A percentile compares a stretch with the other conserved stretches of the same genome.
These are phyloP conservation scores for Nematolebias whitei DNA, from an alignment of 2,113 vertebrate genomes.

Conservation along the genomic window DNA sequence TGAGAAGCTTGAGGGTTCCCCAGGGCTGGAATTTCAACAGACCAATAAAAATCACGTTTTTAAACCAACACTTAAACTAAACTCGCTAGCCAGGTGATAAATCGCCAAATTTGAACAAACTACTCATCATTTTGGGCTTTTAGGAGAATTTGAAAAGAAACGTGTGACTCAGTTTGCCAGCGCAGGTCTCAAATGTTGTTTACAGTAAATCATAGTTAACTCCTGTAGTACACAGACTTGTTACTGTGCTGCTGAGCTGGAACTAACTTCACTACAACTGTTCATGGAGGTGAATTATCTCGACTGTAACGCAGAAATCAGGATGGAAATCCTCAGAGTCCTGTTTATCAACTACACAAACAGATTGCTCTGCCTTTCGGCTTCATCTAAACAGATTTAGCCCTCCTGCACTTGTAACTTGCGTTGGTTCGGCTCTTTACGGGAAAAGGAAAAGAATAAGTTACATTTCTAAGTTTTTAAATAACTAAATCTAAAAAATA, in stretches of 20 bases:
- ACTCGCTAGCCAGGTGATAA: too few species aligned
- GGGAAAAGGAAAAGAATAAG: conserved; percentile 42
- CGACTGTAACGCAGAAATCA: conserved; percentile 7
- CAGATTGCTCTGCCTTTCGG: not conserved
- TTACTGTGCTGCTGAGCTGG: conserved; percentile 28
- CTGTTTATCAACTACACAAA: conserved; percentile 2
- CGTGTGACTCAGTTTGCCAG: too few species aligned
- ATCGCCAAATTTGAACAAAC: too few species aligned
- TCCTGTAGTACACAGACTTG: conserved; percentile 4
- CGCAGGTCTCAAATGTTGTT: conserved; percentile 3
- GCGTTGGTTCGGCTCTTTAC: conserved; percentile 45
- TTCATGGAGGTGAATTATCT: conserved; percentile 20
- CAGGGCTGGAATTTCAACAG: too few species aligned
- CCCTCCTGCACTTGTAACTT: conserved; percentile 32
- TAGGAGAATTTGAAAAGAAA: too few species aligned
- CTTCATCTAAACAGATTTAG: not conserved
- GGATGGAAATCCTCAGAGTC: conserved; percentile 18
- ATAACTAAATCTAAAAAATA: conserved; percentile 62
- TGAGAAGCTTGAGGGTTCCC: too few species aligned
- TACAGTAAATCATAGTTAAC: conserved; percentile 15
- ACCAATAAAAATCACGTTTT: too few species aligned
- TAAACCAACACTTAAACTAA: too few species aligned
- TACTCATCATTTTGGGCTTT: too few species aligned
- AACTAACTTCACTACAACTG: conserved; percentile 18
- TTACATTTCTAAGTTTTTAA: conserved; percentile 43